phyloP scores from a whole-genome alignment of 1,140 invertebrate genomes.

The Leptopilina boulardi region DNA sequence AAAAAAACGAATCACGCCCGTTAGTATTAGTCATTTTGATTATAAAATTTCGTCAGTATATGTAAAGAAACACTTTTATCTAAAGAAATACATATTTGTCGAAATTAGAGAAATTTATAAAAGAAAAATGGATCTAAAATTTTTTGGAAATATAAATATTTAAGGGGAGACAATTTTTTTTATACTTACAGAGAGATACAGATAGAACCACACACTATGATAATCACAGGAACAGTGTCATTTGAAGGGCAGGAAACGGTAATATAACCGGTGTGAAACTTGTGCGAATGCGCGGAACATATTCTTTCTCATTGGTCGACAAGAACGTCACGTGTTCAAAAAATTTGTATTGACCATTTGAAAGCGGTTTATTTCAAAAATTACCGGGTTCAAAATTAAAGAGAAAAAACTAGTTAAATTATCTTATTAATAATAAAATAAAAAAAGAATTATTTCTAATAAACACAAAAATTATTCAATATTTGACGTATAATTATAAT shows the following conservation, averaged over 20 bases:
- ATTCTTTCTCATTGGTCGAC: constrained; percentile 50
- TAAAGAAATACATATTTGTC: too few species aligned
- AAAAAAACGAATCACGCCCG: neutral
- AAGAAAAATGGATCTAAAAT: neutral
- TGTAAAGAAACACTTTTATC: too few species aligned
- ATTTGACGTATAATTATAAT: too few species aligned
- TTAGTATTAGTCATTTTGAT: too few species aligned
- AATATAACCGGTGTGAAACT: constrained; percentile 65
- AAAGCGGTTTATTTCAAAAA: neutral
- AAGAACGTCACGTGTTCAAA: neutral
- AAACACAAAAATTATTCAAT: too few species aligned
- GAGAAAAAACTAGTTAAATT: too few species aligned
- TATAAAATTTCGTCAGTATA: too few species aligned
- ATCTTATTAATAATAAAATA: too few species aligned
- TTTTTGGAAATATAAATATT: neutral
- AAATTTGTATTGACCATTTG: neutral
- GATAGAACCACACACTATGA: constrained; percentile 55
- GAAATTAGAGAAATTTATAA: too few species aligned
- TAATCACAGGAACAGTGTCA: constrained; percentile 71
- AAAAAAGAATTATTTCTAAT: too few species aligned
- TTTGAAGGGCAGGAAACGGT: constrained; percentile 72
- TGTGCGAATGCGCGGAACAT: constrained; percentile 56
- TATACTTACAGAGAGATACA: constrained; percentile 61
- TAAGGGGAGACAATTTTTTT: constrained; percentile 12
- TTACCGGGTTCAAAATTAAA: too few species aligned